A percentile compares a stretch with the other conserved stretches of the same genome.
Conservation (phyloP, 2,113 vertebrate genomes). For the cat (Felis catus) region DNA sequence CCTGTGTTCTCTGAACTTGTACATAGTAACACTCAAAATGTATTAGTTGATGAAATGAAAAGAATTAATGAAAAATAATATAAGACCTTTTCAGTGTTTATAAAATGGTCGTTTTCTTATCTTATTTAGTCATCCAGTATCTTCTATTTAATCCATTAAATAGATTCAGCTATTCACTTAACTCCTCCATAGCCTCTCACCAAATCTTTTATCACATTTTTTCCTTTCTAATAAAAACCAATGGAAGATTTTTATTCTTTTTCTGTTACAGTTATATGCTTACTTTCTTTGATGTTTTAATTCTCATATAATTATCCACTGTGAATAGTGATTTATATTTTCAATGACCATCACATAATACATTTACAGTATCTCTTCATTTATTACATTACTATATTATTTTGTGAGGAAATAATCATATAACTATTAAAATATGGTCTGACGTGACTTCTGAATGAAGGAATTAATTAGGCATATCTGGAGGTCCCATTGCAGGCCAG, state of each 20-base stretch:
- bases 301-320: neutral
- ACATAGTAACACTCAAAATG: neutral
- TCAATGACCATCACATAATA: neutral
- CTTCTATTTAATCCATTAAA: neutral
- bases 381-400: neutral
- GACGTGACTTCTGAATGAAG: neutral
- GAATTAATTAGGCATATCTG: neutral
- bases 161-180: neutral
- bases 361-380: neutral
- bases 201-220: neutral
- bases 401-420: neutral
- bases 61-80: neutral
- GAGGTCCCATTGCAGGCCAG: neutral
- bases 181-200: neutral
- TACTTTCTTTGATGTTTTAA: neutral
- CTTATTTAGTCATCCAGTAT: neutral
- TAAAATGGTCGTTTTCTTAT: neutral
- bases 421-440: neutral
- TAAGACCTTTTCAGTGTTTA: neutral
- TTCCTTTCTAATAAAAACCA: neutral
- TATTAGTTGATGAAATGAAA: constrained; percentile 29
- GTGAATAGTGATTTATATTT: neutral
- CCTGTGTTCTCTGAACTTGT: neutral
- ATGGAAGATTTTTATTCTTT: neutral
- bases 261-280: neutral